Evolutionary conservation across 2,888 invertebrate species (phyloP).

Genomic region (Lacanobia wlatinum): DNA sequence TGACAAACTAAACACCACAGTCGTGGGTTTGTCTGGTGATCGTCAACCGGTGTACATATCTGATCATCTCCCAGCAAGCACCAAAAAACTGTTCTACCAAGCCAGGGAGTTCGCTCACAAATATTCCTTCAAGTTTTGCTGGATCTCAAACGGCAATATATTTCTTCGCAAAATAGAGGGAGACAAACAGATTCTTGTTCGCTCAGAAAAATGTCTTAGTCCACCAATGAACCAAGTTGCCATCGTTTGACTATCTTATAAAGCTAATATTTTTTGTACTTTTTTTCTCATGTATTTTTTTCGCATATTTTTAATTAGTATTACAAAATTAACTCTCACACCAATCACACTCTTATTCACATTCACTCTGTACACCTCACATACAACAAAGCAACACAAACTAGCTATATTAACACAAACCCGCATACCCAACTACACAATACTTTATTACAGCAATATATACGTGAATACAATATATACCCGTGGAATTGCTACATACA

Average conservation of each 20-base stretch:
- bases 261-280: neutral
- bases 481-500: no score
- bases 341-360: neutral
- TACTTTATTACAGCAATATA: no score
- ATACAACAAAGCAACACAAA: no score
- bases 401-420: no score
- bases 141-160: neutral
- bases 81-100: neutral
- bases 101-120: neutral
- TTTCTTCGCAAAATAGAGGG: neutral
- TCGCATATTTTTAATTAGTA: neutral
- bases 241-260: neutral
- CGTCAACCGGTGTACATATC: neutral
- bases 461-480: no score
- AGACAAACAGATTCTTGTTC: neutral
- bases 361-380: neutral
- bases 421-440: no score
- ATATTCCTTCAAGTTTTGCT: neutral
- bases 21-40: neutral
- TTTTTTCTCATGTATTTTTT: neutral
- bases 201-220: neutral
- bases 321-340: neutral
- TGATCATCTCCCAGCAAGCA: neutral
- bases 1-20: neutral
- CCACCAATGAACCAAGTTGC: neutral